A percentile compares a stretch with the other conserved stretches of the same genome.
Evolutionary conservation across 2,113 vertebrate genomes (phyloP).

Genomic region (Mystacornis crossleyi): DNA sequence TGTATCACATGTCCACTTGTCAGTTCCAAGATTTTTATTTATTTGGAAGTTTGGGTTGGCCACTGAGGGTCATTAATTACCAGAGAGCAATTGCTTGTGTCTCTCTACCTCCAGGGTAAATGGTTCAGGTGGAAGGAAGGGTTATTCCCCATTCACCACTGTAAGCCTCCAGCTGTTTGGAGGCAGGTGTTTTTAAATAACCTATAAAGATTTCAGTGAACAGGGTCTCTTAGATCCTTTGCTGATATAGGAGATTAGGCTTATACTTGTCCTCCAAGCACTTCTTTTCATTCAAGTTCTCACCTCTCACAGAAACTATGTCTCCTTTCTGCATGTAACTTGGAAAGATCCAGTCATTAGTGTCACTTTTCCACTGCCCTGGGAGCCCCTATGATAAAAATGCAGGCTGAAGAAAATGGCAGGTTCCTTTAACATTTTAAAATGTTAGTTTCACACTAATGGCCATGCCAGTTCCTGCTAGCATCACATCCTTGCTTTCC

Average conservation of each 20-base stretch:
- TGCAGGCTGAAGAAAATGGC: neutral
- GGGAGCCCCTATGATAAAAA: neutral
- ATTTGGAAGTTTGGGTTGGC: neutral
- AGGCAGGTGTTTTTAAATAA: conserved; percentile 26
- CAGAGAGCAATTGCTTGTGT: neutral
- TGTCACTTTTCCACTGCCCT: neutral
- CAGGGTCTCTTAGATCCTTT: neutral
- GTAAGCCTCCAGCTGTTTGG: neutral
- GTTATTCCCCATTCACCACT: neutral
- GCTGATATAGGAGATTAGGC: neutral
- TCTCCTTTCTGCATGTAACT: neutral
- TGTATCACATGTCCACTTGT: conserved; percentile 26
- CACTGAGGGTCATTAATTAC: conserved; percentile 40
- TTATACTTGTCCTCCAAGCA: neutral
- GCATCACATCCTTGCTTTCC: neutral
- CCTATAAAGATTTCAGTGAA: neutral
- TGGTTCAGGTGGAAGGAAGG: neutral
- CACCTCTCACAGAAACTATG: neutral
- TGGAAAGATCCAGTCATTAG: conserved; percentile 4
- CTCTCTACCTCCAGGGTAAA: neutral
- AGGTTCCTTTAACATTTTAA: neutral
- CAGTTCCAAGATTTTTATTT: conserved; percentile 45
- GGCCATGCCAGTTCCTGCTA: neutral
- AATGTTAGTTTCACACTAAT: neutral
- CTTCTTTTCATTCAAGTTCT: neutral